Evolutionary conservation across 2,797 vertebrate genomes (phyloP), one percentile per base, ranked within the genome.

Genomic region (Smutsia temminckii): DNA sequence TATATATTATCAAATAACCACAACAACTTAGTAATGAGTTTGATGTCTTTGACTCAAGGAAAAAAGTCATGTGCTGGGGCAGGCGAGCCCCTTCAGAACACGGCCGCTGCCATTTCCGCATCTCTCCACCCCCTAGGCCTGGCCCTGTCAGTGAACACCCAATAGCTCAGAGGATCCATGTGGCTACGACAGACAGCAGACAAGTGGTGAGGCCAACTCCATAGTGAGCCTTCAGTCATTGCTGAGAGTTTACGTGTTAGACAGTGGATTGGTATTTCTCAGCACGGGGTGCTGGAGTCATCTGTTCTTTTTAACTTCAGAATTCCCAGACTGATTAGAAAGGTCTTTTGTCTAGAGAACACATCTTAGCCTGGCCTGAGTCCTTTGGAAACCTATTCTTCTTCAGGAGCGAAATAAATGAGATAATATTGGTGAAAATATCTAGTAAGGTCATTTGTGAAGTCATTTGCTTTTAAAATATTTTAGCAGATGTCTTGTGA

Each of bases 341-440:
- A 80, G n/a, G 8, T 64, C 32, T 68, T 40, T 77, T 77, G 40
- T 77, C 20, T 32, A 40, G 37, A 80, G 32, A 79, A 79, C n/a
- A 25, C 74, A 40, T 37, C 20, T 69, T 68, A 59, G 11, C 42
- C 40, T 77, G 46, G 34, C 64, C 55, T 18, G 64, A 49, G 55
- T 37, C 11, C 64, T 72, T 64, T 42, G 55, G 90, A 69, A 84
- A 1, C 18, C 61, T 77, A 37, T 59, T 94, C 55, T 46, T 55
- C 59, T 79, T 64, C 6, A n/a, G 21, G n/a, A 20, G 75, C 68
- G 8, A 37, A 12, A 79, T 18, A 79, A 29, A 63, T 85, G 49
- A 90, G 80, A 91, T 80, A 37, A 87, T 75, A 32, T 69, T 51
- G 40, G 16, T 81, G 40, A 81, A 91, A 59, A 21, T 75, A 81